phyloP scores from a whole-genome alignment of 1,140 invertebrate genomes.

The Drosophila mauritiana region DNA sequence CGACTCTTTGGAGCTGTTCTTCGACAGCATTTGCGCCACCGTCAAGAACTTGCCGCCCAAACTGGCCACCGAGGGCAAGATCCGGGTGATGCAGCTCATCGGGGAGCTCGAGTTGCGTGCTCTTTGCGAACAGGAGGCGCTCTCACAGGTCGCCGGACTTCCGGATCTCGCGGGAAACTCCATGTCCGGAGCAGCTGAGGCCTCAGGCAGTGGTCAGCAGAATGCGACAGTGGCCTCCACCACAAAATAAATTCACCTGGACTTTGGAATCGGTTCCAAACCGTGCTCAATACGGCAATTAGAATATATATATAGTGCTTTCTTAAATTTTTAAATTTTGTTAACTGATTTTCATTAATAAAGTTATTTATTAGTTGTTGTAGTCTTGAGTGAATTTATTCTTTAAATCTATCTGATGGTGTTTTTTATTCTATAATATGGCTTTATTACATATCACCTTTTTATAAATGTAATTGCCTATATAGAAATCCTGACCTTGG shows the following conservation, averaged over 20 bases:
- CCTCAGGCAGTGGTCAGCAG: constrained; percentile 58
- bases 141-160: constrained; percentile 12
- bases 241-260: constrained; percentile 43
- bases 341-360: constrained; percentile 42
- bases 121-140: constrained; percentile 61
- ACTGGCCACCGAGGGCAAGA: constrained; percentile 75
- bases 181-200: constrained; percentile 20
- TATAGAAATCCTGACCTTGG: too few species aligned
- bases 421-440: background rate
- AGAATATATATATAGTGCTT: constrained; percentile 14
- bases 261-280: constrained; percentile 30
- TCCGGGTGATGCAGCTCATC: constrained; percentile 73
- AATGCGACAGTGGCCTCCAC: constrained; percentile 71
- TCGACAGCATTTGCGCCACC: constrained; percentile 75
- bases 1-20: constrained; percentile 76
- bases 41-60: constrained; percentile 74
- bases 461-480: too few species aligned
- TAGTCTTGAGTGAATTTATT: background rate
- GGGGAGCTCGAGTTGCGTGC: constrained; percentile 75
- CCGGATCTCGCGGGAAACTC: constrained; percentile 5
- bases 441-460: too few species aligned
- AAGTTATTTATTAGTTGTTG: constrained; percentile 46
- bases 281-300: constrained; percentile 19
- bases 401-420: background rate
- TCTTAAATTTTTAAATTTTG: constrained; percentile 21